Base-by-base conservation (phyloP, 2,888 invertebrate genomes). In the Acleris emargana region DNA sequence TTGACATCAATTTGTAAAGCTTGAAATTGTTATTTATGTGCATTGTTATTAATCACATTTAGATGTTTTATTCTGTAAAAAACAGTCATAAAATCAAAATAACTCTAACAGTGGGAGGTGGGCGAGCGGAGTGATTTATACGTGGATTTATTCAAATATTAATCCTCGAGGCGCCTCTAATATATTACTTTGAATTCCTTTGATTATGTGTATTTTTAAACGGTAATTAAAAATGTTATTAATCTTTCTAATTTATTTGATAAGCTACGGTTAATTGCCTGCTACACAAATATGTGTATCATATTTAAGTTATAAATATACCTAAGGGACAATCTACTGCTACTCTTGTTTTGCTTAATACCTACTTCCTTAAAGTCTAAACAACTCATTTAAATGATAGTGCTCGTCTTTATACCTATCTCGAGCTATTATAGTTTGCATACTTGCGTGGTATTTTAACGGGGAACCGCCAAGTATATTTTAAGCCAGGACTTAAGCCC, bases 41-140 rank as follows among this genome's bases (percentile, higher is more conserved):
- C 53, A 57, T 58, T 20, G 45, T 49, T 55, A 52, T 61, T 66
- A 66, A 61, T 61, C 57, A 61, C 51, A 38, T 47, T 32, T 18
- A 51, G 59, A 74, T 71, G 77, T 73, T 69, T 74, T 62, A 73
- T 74, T 68, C 66, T 73, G 75, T 71, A 78, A 81, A 84, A 66
- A 79, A 74, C 69, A 71, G 73, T 77, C 76, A 75, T 73, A 76
- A 76, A 83, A 78, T 76, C 76, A 74, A 77, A 78, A 81, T 78
- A 76, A 81, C 75, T 74, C 69, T 72, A 83, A 73, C 87, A 83
- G 84, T 83, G 83, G 86, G 87, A 77, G 86, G 86, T 75, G 73
- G 74, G 67, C 73, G 72, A 73, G 77, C 75, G 72, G 76, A 78
- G 78, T 86, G 86, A 88, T 86, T 82, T 82, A 86, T 82, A 75